Conservation (phyloP, 2,797 vertebrate species). For the Pitangus sulphuratus region DNA sequence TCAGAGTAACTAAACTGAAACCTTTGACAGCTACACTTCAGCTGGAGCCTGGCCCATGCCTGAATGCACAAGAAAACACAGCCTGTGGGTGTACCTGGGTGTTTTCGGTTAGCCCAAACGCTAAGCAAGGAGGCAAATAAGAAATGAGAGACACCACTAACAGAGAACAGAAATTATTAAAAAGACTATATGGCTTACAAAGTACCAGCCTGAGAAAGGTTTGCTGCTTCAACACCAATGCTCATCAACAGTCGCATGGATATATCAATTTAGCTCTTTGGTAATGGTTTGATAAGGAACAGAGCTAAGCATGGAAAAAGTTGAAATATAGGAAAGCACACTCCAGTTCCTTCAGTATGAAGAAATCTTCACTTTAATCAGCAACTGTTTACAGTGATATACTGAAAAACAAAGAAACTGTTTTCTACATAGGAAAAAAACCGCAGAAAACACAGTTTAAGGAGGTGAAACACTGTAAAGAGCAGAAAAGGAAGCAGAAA, state of each 20-base stretch:
- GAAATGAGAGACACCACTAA: background rate
- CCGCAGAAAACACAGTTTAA: background rate
- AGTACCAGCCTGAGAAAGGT: background rate
- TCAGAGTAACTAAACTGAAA: background rate
- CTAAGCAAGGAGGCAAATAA: background rate
- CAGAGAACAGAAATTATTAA: background rate
- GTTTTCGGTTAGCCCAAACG: background rate
- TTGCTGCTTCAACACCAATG: background rate
- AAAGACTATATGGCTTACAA: background rate
- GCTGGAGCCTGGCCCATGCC: background rate
- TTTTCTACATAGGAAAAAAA: background rate
- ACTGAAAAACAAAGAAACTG: background rate
- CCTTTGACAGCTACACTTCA: background rate
- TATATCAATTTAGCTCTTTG: background rate
- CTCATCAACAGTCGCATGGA: accelerated
- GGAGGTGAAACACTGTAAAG: background rate
- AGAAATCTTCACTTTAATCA: background rate
- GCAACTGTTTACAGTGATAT: background rate
- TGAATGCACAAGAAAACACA: background rate
- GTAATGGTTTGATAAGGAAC: background rate
- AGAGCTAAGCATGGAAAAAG: background rate
- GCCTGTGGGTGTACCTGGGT: background rate
- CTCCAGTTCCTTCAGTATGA: background rate
- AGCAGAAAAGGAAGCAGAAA: background rate
- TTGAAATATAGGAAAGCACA: background rate